These are phyloP conservation scores for Drosophila algonquin DNA, from an alignment of 2,888 invertebrate species.

Conservation along the genomic window DNA sequence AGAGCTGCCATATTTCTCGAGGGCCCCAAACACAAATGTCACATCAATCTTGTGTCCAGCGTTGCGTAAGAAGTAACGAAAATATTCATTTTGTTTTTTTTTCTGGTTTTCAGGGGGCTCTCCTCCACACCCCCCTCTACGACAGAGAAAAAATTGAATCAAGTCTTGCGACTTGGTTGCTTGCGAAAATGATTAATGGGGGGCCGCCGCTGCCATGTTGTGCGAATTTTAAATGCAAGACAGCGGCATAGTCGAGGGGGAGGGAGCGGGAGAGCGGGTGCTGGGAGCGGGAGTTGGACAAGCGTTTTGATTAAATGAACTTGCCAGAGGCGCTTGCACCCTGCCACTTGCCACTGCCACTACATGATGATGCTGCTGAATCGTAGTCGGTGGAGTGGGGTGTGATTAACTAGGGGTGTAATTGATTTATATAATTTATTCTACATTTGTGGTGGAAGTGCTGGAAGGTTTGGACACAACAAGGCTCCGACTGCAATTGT, in stretches of 20 bases:
- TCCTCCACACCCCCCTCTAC: background rate
- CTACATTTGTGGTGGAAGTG: no score
- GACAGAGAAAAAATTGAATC: conserved; percentile 50
- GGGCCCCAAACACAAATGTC: conserved; percentile 74
- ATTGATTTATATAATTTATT: background rate
- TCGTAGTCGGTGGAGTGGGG: background rate
- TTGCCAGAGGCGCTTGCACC: conserved; percentile 20
- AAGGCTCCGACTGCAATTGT: no score
- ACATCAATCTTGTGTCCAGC: conserved; percentile 80
- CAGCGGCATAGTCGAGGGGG: conserved; percentile 3
- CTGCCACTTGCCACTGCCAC: conserved; percentile 3
- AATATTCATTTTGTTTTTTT: conserved; percentile 71
- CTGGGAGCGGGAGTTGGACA: conserved; percentile 4
- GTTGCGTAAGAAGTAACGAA: conserved; percentile 75
- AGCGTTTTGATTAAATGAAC: conserved; percentile 35
- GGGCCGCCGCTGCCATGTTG: conserved; percentile 40
- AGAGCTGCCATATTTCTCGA: conserved; percentile 70
- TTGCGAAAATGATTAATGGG: conserved; percentile 67
- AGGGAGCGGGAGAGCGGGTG: background rate
- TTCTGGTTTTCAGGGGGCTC: background rate
- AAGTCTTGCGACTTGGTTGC: conserved; percentile 54
- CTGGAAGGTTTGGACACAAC: no score
- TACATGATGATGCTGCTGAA: conserved; percentile 9
- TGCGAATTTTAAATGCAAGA: conserved; percentile 60
- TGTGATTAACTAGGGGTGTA: background rate